Evolutionary conservation across 2,888 invertebrate genomes (phyloP), one percentile per base, ranked within the genome.

Genomic region (Napeogenes sylphis): DNA sequence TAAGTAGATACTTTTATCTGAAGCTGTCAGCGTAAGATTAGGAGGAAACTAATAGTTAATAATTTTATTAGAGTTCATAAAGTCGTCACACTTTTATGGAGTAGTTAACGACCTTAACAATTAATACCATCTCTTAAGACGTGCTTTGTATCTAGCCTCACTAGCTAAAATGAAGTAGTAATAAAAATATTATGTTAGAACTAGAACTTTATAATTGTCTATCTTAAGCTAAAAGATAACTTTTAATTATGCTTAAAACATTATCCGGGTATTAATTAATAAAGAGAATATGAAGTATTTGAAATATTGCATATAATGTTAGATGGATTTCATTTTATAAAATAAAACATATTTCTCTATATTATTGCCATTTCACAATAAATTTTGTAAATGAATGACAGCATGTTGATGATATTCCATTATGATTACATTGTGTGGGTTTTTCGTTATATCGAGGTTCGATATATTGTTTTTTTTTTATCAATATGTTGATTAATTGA

Each of bases 81-180:
- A 51, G 30, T 30, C 51, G 10, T 51, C 51, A 51, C 21, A 30
- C 6, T 51, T 51, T 51, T 51, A 51, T 51, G 51, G 51, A 51
- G 51, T 51, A 51, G 51, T 30, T 51, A 51, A 51, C 51, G 51
- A 51, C 30, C 12, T 10, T 51, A 51, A 51, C 30, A 51, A 51
- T 51, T 51, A 51, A 51, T 51, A 51, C 21, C 10, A 51, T 12
- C 6, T 51, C 51, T 51, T 51, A 51, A 12, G 51, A 51, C 51
- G 30, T 51, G 51, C 51, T 51, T 51, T 51, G 51, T 51, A 51
- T 30, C 51, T 51, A 51, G 30, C 30, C 51, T 21, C 12, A 12
- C 10, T 51, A 21, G 51, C 30, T 51, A 51, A 51, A 51, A 51
- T 51, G 4, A 51, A 51, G 51, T 30, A 30, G 30, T 30, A 30